A percentile compares a stretch with the other conserved stretches of the same genome.
Evolutionary conservation across 2,113 vertebrate species (phyloP).

Genomic region (Rhagologus leucostigma): DNA sequence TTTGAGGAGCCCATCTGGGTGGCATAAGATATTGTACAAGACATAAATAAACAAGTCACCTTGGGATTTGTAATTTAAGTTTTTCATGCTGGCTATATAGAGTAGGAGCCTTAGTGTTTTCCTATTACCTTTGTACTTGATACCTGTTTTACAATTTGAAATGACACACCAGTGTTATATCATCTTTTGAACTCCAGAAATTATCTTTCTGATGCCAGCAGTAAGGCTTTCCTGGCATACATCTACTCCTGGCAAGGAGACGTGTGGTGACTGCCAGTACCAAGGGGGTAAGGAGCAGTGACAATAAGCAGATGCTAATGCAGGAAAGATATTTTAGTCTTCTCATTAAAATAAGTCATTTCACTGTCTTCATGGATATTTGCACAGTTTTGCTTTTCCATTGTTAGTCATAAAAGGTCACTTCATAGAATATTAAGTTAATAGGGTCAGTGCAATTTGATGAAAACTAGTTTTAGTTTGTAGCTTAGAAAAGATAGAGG

Average conservation of each 20-base stretch:
- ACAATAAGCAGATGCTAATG: conserved; percentile 72
- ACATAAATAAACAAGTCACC: conserved; percentile 19
- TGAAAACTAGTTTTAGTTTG: conserved; percentile 77
- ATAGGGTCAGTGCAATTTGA: conserved; percentile 79
- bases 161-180: neutral
- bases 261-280: neutral
- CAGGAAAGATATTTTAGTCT: conserved; percentile 73
- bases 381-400: conserved; percentile 77
- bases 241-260: neutral
- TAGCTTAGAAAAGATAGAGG: conserved; percentile 69
- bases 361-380: conserved; percentile 78
- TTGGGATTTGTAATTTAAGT: neutral
- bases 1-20: neutral
- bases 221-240: neutral
- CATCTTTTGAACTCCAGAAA: conserved; percentile 14
- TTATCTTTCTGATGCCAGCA: conserved; percentile 13
- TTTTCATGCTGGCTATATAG: neutral
- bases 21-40: neutral
- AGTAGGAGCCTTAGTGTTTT: neutral
- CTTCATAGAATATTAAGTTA: conserved; percentile 78
- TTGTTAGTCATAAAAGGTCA: conserved; percentile 80
- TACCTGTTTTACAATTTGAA: conserved; percentile 20
- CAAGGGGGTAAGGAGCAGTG: conserved; percentile 69
- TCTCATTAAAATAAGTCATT: conserved; percentile 78
- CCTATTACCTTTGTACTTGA: neutral